Evolutionary conservation across 2,797 vertebrate species (phyloP).

Genomic region (Hypotaenidia philippensis): DNA sequence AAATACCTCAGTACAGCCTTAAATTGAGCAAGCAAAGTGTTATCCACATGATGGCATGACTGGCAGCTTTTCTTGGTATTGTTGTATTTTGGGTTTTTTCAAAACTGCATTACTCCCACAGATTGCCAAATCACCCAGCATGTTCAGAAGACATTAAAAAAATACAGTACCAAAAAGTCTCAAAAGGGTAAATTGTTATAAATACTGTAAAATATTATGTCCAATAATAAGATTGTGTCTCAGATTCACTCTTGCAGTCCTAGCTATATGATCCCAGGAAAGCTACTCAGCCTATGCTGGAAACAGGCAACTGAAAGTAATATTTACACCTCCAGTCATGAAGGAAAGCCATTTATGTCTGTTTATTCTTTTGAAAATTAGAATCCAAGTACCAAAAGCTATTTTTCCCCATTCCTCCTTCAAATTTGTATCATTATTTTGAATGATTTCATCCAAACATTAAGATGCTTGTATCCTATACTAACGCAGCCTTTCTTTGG

Average conservation of each 20-base stretch:
- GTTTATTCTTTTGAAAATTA: neutral
- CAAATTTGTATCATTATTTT: neutral
- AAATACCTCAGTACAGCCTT: neutral
- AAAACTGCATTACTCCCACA: neutral
- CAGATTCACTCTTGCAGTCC: neutral
- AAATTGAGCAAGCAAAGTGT: neutral
- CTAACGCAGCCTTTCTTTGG: conserved; percentile 9
- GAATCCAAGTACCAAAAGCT: neutral
- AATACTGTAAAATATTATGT: neutral
- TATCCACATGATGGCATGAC: accelerated
- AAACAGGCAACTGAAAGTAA: neutral
- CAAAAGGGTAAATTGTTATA: neutral
- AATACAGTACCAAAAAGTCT: neutral
- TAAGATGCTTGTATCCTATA: neutral
- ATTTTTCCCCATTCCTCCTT: neutral
- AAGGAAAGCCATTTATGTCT: neutral
- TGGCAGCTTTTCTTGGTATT: neutral
- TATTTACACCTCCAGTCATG: neutral
- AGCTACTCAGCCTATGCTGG: neutral
- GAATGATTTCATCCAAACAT: neutral
- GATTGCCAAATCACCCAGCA: neutral
- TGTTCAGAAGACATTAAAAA: neutral
- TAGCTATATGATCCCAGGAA: neutral
- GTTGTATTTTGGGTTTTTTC: neutral
- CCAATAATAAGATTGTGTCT: neutral